Evolutionary conservation across 2,797 vertebrate species (phyloP).

Genomic region (Macropodus opercularis): DNA sequence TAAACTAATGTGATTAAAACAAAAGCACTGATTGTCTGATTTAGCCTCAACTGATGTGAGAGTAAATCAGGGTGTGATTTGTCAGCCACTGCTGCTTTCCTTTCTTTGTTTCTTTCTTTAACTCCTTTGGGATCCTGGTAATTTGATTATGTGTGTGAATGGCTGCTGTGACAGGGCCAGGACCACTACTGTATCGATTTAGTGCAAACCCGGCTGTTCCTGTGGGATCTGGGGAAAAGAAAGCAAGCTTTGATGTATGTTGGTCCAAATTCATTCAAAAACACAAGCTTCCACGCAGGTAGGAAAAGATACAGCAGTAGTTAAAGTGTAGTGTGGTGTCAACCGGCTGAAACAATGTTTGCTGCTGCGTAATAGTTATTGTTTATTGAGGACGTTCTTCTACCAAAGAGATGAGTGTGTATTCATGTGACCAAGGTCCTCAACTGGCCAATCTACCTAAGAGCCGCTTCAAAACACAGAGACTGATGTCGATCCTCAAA

Average conservation of each 20-base stretch:
- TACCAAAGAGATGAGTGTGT: background rate
- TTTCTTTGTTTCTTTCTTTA: background rate
- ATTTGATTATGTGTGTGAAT: constrained; percentile 56
- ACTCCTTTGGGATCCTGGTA: constrained; percentile 12
- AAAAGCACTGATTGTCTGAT: background rate
- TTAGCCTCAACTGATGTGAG: background rate
- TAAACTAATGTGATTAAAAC: too few species aligned
- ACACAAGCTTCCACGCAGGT: constrained; percentile 15
- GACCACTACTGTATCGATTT: constrained; percentile 24
- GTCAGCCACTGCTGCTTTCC: background rate
- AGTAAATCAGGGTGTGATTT: too few species aligned
- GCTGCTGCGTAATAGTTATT: background rate
- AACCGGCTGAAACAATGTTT: constrained; percentile 15
- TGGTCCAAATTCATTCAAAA: constrained; percentile 55
- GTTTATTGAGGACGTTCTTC: background rate
- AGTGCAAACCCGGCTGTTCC: constrained; percentile 39
- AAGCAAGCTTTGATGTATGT: constrained; percentile 23
- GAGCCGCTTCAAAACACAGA: constrained; percentile 24
- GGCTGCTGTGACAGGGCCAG: constrained; percentile 39
- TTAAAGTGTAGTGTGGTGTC: constrained; percentile 17
- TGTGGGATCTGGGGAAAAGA: constrained; percentile 28
- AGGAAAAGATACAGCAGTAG: constrained; percentile 14
- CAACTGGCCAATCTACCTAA: constrained; percentile 2
- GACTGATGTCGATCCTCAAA: constrained; percentile 35
- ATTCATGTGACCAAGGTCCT: constrained; percentile 1